Percentiles rank a stretch among this genome's conserved stretches.
phyloP scores from a whole-genome alignment of 2,888 invertebrate species.

The Platycheirus albimanus region DNA sequence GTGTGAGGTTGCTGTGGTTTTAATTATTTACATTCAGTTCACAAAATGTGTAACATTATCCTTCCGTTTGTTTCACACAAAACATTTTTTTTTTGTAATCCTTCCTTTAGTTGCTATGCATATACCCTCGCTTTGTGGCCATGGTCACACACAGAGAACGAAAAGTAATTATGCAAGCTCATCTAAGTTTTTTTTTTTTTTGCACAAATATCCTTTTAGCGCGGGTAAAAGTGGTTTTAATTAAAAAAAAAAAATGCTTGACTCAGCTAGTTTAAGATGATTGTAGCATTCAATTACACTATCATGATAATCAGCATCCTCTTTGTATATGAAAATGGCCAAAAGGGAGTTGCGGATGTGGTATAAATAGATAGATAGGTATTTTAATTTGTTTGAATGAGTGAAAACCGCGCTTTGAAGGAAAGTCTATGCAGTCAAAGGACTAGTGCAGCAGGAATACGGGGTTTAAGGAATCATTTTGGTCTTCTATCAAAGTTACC shows the following conservation, averaged over 20 bases:
- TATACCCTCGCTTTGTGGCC: conserved; percentile 20
- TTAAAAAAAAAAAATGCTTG: conserved; percentile 26
- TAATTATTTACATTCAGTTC: conserved; percentile 25
- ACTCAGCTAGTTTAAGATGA: conserved; percentile 27
- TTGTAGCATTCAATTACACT: conserved; percentile 48
- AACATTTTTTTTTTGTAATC: not conserved
- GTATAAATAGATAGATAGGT: no score
- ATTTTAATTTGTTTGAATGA: conserved; percentile 13
- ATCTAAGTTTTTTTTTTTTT: conserved; percentile 18
- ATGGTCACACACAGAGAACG: conserved; percentile 21
- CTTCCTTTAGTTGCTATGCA: not conserved
- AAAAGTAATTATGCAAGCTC: conserved; percentile 49
- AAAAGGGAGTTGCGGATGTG: no score
- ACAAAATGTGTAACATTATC: conserved; percentile 28
- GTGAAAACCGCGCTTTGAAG: conserved; percentile 17
- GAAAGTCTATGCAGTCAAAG: conserved; percentile 13
- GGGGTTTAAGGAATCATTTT: no score
- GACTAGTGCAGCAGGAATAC: not conserved
- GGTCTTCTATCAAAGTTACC: no score
- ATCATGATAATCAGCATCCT: not conserved
- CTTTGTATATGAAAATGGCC: not conserved
- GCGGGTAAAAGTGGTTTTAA: conserved; percentile 32
- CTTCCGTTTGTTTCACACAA: not conserved
- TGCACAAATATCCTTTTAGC: not conserved
- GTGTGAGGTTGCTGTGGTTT: no score